Base-by-base conservation (phyloP, 2,888 invertebrate species). In the Sphaerophoria rueppellii region DNA sequence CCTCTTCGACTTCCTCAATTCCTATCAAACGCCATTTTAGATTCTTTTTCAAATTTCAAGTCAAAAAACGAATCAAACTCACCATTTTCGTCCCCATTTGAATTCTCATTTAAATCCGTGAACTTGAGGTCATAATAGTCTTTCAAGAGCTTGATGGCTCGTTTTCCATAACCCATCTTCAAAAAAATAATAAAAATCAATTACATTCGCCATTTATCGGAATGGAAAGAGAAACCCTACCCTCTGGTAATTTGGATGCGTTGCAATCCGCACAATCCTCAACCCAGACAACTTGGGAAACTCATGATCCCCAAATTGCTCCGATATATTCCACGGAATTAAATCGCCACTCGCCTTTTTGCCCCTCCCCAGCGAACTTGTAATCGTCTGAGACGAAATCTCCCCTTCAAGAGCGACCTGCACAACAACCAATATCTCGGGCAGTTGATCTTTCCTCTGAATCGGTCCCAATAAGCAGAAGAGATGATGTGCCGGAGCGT, bases 271-370 rank as follows among this genome's bases (percentile, higher is more conserved):
- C 0, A 99, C 98, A 83, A 99, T 94, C 85, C 99, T 94, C 0
- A 97, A 98, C 0, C 99, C 99, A 43, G 95, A 93, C 0, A 99
- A 93, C 74, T 95, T 95, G 0, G 98, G 98, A 92, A 99, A 99
- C 91, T 98, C 96, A 82, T 95, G 94, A 91, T 99, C 99, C 71
- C 98, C 97, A 92, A 96, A 98, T 92, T 99, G 98, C 89, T 99
- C 99, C 5, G 98, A 97, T 4, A 99, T 93, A 72, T 98, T 99
- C 99, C 99, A 99, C 0, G 99, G 99, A 88, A 99, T 98, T 11
- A 99, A 93, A 92, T 99, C 99, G 0, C 99, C 99, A 6, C 98
- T 95, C 0, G 98, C 98, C 89, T 97, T 95, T 89, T 96, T 96
- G 0, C 99, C 99, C 86, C 97, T 94, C 0, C 96, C 95, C 72